These are phyloP conservation scores for Tinea semifulvella DNA, from an alignment of 2,888 invertebrate species.

Conservation along the genomic window DNA sequence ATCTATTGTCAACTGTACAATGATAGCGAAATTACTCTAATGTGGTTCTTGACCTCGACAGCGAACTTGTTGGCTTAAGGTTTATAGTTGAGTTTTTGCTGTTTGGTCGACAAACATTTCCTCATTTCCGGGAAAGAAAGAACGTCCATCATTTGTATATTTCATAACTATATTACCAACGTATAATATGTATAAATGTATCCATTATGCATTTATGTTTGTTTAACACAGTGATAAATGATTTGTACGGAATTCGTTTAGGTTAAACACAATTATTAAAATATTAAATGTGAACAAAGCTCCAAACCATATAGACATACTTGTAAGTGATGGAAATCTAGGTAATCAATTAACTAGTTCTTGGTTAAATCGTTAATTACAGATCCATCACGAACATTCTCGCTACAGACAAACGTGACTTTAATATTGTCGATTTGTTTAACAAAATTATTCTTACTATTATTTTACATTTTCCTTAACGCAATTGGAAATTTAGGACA, in stretches of 20 bases:
- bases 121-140: not conserved
- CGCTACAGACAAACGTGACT: not conserved
- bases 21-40: slow-evolving; percentile 4
- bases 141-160: no score
- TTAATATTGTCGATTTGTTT: not conserved
- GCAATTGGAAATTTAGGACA: slow-evolving; percentile 12
- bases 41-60: slow-evolving; percentile 8
- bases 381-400: not conserved
- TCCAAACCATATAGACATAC: no score
- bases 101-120: slow-evolving; percentile 3
- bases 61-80: slow-evolving; percentile 5
- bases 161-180: no score
- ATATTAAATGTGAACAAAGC: no score
- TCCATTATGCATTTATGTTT: no score
- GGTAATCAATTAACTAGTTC: no score
- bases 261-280: no score
- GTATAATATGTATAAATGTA: no score
- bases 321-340: no score
- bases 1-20: not conserved
- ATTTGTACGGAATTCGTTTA: no score
- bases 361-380: no score
- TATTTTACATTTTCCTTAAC: slow-evolving; percentile 6
- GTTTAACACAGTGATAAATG: no score
- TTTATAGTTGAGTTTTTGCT: not conserved
- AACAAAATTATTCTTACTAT: not conserved